Conservation (phyloP, 1,140 invertebrate genomes). For the Leptinotarsa lineolata region DNA sequence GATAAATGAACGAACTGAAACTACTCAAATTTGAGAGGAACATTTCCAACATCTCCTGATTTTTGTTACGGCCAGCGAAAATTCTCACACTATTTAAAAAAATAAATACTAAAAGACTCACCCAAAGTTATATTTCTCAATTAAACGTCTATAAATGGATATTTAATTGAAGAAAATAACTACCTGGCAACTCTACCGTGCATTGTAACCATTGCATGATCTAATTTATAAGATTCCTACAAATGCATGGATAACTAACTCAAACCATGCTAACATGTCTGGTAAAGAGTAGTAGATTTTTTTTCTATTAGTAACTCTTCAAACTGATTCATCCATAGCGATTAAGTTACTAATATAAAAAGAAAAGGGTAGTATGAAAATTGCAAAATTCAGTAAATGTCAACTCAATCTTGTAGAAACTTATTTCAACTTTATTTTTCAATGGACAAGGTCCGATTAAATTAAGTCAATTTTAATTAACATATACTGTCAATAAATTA, state of each 20-base stretch:
- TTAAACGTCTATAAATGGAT: background rate
- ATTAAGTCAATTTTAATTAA: too few species aligned
- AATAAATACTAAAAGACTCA: conserved; percentile 16
- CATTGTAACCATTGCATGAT: conserved; percentile 46
- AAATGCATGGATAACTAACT: conserved; percentile 49
- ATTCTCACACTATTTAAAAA: conserved; percentile 15
- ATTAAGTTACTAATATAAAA: background rate
- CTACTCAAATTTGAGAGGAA: background rate
- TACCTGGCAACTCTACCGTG: conserved; percentile 42
- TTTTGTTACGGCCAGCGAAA: background rate
- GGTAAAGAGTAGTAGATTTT: background rate
- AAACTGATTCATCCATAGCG: background rate
- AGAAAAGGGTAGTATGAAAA: background rate
- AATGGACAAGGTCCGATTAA: too few species aligned
- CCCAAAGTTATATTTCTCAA: conserved; percentile 21
- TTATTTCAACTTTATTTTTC: too few species aligned
- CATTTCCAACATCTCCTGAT: background rate
- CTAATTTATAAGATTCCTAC: conserved; percentile 41
- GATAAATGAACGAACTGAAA: too few species aligned
- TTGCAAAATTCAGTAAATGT: background rate
- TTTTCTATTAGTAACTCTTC: background rate
- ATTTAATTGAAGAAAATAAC: conserved; percentile 40
- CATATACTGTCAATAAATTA: too few species aligned
- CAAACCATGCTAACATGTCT: conserved; percentile 44
- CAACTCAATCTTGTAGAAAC: too few species aligned